Percentiles rank a stretch among this genome's conserved stretches.
phyloP scores from a whole-genome alignment of 2,797 vertebrate genomes.

The Zonotrichia albicollis region DNA sequence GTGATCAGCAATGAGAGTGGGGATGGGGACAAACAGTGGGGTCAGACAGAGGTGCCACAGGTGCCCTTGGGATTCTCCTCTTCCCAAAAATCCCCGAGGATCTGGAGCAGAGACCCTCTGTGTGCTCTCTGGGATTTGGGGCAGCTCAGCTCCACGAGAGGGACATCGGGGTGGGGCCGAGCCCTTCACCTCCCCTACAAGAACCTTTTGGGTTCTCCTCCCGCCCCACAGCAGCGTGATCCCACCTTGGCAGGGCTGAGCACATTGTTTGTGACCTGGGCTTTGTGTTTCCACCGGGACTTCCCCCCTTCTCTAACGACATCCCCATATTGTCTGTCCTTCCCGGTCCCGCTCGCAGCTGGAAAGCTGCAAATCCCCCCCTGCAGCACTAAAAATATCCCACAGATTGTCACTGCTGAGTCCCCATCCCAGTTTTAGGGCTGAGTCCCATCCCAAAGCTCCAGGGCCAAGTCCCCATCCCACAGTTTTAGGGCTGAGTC shows the following conservation, averaged over 20 bases:
- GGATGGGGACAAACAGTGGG: neutral
- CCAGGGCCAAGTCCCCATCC: neutral
- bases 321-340: conserved; percentile 66
- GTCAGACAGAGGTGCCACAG: fast-evolving
- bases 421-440: neutral
- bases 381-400: conserved; percentile 29
- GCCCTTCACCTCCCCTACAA: neutral
- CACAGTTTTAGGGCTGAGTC: fast-evolving
- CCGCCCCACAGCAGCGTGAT: neutral
- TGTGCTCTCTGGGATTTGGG: neutral
- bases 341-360: conserved; percentile 59
- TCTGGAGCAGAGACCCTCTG: neutral
- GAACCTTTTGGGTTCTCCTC: neutral
- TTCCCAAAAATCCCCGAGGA: neutral
- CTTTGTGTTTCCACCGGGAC: conserved; percentile 58
- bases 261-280: conserved; percentile 37
- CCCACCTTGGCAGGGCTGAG: conserved; percentile 9
- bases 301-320: conserved; percentile 49
- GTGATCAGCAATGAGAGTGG: fast-evolving
- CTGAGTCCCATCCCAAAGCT: neutral
- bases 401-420: neutral
- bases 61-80: fast-evolving
- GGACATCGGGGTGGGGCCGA: neutral
- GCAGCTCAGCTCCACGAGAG: neutral
- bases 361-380: conserved; percentile 46